Base-by-base conservation (phyloP, 2,888 invertebrate species). In the Lysandra coridon region DNA sequence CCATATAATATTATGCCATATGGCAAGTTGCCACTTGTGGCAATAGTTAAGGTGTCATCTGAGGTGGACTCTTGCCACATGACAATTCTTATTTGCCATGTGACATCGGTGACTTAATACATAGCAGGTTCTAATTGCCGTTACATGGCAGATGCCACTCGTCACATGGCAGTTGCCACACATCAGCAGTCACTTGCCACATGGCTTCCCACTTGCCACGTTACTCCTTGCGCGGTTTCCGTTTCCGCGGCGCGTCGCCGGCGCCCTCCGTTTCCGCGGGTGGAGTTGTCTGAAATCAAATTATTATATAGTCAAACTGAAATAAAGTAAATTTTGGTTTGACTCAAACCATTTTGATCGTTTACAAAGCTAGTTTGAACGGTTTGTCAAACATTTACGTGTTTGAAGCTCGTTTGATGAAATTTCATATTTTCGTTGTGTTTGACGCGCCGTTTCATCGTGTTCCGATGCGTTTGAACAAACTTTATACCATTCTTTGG, bases 171-270 rank as follows among this genome's bases (percentile, higher is more conserved):
- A 10, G 44, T 44, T 10, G 74, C 23, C 74, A 44, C 57, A 57
- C 57, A 17, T 57, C 57, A 57, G 57, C 4, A 17, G 57, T 57
- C 49, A 49, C 14, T 44, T 44, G 74, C n/a, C 74, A 37, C 73
- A 37, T 73, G 73, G 37, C 30, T 14, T 14, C 12, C 23, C 60
- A 33, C 77, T 30, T 80, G 80, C 78, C 80, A 62, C 78, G 12
- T 89, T 87, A 95, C 91, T 95, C 95, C 88, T 92, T 93, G 84
- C 95, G 94, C 37, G 93, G 88, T 85, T 94, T 94, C 83, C 95
- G 88, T 86, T 93, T 94, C 85, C 95, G 85, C 79, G 92, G 94
- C 0, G 91, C 93, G 86, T 95, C 95, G 81, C 94, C 95, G 0
- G 92, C 91, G 82, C 88, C 93, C 40, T 92, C 93, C 1, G 90